Conservation (phyloP, 1,140 invertebrate species). For the Ridgeia piscesae region DNA sequence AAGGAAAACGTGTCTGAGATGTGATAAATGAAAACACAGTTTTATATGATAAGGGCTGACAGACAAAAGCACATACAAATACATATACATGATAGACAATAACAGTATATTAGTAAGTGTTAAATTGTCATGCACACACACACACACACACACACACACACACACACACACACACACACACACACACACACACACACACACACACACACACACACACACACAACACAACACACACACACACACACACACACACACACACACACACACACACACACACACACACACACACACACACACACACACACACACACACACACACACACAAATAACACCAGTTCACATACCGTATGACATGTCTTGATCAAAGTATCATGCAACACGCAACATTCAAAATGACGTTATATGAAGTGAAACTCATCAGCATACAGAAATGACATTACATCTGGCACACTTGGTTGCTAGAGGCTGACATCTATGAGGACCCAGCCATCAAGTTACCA, state of each 20-base stretch:
- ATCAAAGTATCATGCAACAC: not conserved
- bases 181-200: no score
- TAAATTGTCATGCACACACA: no score
- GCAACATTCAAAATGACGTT: not conserved
- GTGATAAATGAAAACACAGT: not conserved
- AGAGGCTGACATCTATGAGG: conserved; percentile 55
- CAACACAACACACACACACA: not conserved
- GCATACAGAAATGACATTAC: not conserved
- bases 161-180: no score
- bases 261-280: not conserved
- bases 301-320: no score
- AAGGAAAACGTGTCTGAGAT: not conserved
- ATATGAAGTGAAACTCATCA: no score
- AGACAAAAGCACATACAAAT: not conserved
- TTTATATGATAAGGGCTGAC: not conserved
- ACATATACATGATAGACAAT: not conserved
- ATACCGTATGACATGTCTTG: not conserved
- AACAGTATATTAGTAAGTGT: no score
- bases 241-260: not conserved
- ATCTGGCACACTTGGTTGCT: conserved; percentile 15
- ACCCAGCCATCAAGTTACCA: conserved; percentile 50
- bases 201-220: no score
- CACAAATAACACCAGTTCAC: not conserved
- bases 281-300: no score
- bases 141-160: no score